Base-by-base conservation (phyloP, 2,797 vertebrate genomes). In the Mormyrops boulengeri region DNA sequence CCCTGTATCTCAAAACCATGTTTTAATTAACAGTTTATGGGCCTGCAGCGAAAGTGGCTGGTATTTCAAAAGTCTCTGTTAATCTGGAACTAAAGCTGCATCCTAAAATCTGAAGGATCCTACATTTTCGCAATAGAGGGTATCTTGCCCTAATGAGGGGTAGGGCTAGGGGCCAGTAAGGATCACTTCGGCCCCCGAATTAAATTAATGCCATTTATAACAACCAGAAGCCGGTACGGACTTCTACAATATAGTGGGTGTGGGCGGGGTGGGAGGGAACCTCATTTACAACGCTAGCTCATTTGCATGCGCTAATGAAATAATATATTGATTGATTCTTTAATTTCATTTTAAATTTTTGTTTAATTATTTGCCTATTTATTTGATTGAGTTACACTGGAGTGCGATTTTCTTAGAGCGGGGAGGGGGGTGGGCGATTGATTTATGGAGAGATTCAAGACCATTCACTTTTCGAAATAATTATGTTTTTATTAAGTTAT, bases 321-420 rank as follows among this genome's bases (percentile, higher is more conserved):
- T 94, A 91, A 93, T 94, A 93, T 94, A 98, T 98, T 95, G 97
- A 98, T 97, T 80, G 73, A 44, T 80, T 41, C 73, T 41, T 44
- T 80, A n/a, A 80, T 80, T 80, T 80, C 38, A 44, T 44, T 80
- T 80, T 0, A 44, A 17, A 69, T 97, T 97, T 96, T 96, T 96
- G 96, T 95, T 85, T 85, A 49, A 49, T 85, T 85, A 41, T 80
- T 85, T 85, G 19, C 44, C 93, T n/a, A 95, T 95, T 94, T 95
- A 96, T 97, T 97, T 97, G 96, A 98, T 97, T 97, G 97, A 97
- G 97, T 97, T 96, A 94, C 96, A 96, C 98, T 98, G 96, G 97
- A 98, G 97, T 98, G 95, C 94, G 95, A 97, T 96, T 96, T 96
- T 97, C 96, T 96, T 96, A 96, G 95, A 94, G 94, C 92, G 89